Conservation (phyloP, 2,113 vertebrate species). For the Stigmatopora nigra region DNA sequence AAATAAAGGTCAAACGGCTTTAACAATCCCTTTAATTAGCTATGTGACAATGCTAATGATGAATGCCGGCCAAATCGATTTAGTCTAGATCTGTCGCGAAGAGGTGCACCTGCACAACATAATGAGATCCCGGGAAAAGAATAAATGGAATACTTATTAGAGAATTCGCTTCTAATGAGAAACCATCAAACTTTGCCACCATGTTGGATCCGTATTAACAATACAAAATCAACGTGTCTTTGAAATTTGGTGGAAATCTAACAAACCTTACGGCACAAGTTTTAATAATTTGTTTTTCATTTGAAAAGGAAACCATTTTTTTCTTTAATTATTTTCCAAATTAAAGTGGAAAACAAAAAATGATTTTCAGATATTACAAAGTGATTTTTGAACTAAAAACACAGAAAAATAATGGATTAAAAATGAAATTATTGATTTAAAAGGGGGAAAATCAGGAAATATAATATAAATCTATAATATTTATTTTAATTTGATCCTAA, state of each 20-base stretch:
- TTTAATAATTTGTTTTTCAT: too few species aligned
- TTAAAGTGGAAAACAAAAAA: too few species aligned
- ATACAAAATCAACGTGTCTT: not conserved
- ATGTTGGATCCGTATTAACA: not conserved
- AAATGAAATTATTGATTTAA: too few species aligned
- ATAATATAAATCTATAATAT: too few species aligned
- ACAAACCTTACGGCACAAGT: not conserved
- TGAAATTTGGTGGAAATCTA: not conserved
- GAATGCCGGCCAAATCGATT: not conserved
- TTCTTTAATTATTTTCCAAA: too few species aligned
- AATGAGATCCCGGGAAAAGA: not conserved
- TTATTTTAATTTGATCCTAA: too few species aligned
- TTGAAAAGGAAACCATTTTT: too few species aligned
- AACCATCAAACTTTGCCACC: not conserved
- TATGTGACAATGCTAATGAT: constrained; percentile 1
- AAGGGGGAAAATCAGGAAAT: too few species aligned
- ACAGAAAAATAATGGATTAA: too few species aligned
- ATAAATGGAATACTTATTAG: not conserved
- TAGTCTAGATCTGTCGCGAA: not conserved
- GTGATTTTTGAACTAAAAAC: too few species aligned
- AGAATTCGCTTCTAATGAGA: not conserved
- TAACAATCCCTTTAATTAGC: not conserved
- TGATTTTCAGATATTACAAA: too few species aligned
- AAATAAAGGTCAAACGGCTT: constrained; percentile 2
- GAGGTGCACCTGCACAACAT: not conserved